Evolutionary conservation across 2,113 vertebrate species (phyloP), one percentile per base, ranked within the genome.

Genomic region (Oryctolagus cuniculus): DNA sequence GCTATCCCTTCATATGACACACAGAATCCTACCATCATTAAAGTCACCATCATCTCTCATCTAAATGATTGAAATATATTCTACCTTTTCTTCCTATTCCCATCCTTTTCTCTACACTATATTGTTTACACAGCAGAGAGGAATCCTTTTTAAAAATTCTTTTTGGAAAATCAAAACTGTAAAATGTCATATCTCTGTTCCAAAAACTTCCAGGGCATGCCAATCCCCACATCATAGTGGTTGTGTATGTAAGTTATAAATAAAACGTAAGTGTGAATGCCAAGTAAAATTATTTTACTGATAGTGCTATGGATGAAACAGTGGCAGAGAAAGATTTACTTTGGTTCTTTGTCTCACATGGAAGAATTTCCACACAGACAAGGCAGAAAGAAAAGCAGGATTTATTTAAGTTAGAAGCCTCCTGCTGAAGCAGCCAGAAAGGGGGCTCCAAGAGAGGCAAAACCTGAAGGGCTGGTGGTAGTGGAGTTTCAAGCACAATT

Each of bases 241-340:
- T 38, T 34, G 8, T 29, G 10, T 61, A 80, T 84, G 6, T 34
- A 70, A 61, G 79, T 86, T 86, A 22, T 29, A 90, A 90, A 88
- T 81, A 75, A 58, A 95, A 8, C 38, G 38, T 5, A 44, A 44
- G 83, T 70, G n/a, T 1, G 6, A 6, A 10, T 17, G 5, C 6
- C 85, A 92, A 3, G 21, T 82, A 70, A 53, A 77, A 81, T 69
- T 89, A 85, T 86, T 83, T 94, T 82, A 78, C 36, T 89, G 51
- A 67, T 61, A 44, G 44, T 44, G 44, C 44, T 44, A 9, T 44
- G 44, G 44, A 44, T 44, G 44, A 44, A 44, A 7, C 44, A 44
- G 44, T 44, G 44, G 44, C 44, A 44, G 44, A 44, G 44, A 44
- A 44, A 44, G 44, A 44, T 44, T 44, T 44, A 44, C 44, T 44